Evolutionary conservation across 2,888 invertebrate species (phyloP), one percentile per base, ranked within the genome.

Genomic region (Epinotia brunnichana): DNA sequence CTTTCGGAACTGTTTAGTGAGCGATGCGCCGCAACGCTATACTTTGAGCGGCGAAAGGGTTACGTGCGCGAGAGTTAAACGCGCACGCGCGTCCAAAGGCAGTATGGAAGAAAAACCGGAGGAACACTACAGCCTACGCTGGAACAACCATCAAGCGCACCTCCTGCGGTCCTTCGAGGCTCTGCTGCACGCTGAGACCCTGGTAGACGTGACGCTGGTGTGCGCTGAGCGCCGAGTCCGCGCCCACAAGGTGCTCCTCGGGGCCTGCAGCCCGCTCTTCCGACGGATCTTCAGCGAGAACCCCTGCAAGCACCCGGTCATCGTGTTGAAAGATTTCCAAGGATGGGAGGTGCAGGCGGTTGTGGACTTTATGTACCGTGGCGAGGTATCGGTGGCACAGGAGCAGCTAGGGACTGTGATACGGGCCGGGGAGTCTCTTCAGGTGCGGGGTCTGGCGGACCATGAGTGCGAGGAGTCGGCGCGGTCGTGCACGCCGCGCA

Each of bases 111-210:
- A 91, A 87, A 92, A 92, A 83, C 82, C 89, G 80, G 93, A 97
- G 91, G 97, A 97, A 87, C 97, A 97, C 90, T 98, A 97, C 92
- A 97, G 97, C 87, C 94, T 98, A 84, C 95, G 97, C 90, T 98
- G 98, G 98, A 97, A 97, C 94, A 98, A 98, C 94, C 98, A 98
- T 94, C 97, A 97, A 88, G 95, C 95, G 80, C 97, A 98, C 90
- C 95, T 98, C 85, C 94, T 98, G 79, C 95, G 96, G 82, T 96
- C 98, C 67, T 98, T 98, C 91, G 98, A 97, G 85, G 96, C 96
- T n/a, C 94, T 98, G 75, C 94, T 98, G 76, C 97, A 97, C 84
- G 96, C 96, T 24, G 97, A 97, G 91, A 95, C 96, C 10, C 95
- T 98, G 70, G 98, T 98, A 74, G 98, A 98, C 87, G 98, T 98